Percentiles rank a stretch among this genome's conserved stretches.
Conservation (phyloP, 1,140 invertebrate species). For the Apis cerana region DNA sequence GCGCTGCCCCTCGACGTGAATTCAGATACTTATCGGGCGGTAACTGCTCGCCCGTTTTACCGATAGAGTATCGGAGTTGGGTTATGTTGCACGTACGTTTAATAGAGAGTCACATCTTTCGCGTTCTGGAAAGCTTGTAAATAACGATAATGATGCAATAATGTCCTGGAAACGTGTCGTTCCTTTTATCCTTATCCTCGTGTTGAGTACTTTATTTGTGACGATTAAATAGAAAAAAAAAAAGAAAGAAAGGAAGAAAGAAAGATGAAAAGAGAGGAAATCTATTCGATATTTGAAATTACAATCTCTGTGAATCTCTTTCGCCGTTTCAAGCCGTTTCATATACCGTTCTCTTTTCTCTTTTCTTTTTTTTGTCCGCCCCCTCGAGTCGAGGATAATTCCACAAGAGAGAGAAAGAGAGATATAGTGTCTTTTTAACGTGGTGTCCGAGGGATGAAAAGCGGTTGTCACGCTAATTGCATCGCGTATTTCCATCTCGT, state of each 20-base stretch:
- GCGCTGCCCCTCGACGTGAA: background rate
- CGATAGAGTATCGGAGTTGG: too few species aligned
- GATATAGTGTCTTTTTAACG: background rate
- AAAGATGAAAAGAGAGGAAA: background rate
- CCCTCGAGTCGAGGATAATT: slow-evolving; percentile 7
- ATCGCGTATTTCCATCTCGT: background rate
- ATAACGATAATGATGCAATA: too few species aligned
- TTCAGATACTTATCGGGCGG: background rate
- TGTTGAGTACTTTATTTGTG: background rate
- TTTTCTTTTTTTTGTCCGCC: background rate
- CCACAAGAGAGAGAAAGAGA: background rate
- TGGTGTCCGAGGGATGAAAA: background rate
- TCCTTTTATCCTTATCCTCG: too few species aligned
- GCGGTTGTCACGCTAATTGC: slow-evolving; percentile 16
- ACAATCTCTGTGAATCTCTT: background rate
- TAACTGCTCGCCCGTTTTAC: too few species aligned
- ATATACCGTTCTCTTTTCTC: background rate
- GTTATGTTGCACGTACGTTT: too few species aligned
- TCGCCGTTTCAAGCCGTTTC: background rate
- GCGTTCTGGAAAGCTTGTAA: too few species aligned
- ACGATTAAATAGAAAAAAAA: background rate
- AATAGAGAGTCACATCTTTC: too few species aligned
- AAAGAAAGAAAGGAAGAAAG: background rate
- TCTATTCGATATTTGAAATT: background rate
- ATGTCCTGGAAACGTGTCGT: too few species aligned